Evolutionary conservation across 1,140 invertebrate species (phyloP).

Genomic region (Fopius arisanus): DNA sequence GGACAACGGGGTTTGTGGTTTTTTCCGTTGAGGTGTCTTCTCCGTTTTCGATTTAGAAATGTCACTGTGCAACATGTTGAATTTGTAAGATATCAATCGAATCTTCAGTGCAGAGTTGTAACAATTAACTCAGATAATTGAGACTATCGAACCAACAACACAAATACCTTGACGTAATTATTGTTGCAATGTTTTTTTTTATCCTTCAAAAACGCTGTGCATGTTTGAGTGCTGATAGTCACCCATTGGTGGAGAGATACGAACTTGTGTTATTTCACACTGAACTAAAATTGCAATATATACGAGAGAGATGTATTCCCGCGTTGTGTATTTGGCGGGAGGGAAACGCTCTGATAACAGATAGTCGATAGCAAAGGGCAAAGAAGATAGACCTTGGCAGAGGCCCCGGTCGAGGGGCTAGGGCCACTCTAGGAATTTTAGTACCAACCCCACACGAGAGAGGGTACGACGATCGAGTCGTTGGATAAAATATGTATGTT

Average conservation of each 20-base stretch:
- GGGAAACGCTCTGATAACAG: neutral
- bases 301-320: neutral
- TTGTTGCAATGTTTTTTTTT: neutral
- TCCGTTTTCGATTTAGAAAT: conserved; percentile 44
- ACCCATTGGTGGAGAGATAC: neutral
- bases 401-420: no score
- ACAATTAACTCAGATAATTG: neutral
- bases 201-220: neutral
- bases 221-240: neutral
- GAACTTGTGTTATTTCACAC: neutral
- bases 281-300: no score
- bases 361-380: no score
- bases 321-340: neutral
- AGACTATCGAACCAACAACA: neutral
- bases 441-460: no score
- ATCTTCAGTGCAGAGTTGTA: neutral
- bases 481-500: no score
- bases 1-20: conserved; percentile 43
- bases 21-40: conserved; percentile 50
- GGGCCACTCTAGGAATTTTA: no score
- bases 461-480: no score
- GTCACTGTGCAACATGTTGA: conserved; percentile 1
- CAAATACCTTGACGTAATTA: conserved; percentile 6
- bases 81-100: neutral
- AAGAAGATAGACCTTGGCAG: no score